phyloP scores from a whole-genome alignment of 2,113 vertebrate species.

The Pachyramphus minor region DNA sequence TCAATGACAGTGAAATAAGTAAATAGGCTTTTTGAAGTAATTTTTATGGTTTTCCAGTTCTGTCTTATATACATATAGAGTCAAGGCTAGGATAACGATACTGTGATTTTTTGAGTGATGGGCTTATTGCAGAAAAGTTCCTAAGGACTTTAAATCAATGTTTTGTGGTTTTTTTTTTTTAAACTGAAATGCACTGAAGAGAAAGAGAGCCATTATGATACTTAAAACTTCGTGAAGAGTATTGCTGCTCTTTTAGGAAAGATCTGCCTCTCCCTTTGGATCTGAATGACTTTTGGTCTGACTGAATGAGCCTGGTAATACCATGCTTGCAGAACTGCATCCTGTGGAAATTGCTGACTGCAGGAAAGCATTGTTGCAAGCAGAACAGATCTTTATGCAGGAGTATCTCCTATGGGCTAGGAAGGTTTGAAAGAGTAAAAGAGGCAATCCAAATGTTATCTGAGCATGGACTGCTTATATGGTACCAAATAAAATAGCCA shows the following conservation, averaged over 20 bases:
- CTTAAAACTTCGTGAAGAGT: background rate
- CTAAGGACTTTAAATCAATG: background rate
- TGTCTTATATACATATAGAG: background rate
- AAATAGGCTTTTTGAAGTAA: background rate
- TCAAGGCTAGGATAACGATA: background rate
- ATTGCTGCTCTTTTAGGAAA: background rate
- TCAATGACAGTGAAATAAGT: background rate
- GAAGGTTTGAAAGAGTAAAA: background rate
- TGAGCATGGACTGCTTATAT: background rate
- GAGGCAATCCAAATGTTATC: background rate
- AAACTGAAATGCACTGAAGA: background rate
- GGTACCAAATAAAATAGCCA: background rate
- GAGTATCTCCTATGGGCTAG: background rate
- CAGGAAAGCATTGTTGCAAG: background rate
- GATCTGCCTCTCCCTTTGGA: background rate
- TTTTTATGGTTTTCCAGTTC: background rate
- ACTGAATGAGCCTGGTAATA: background rate
- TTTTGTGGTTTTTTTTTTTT: background rate
- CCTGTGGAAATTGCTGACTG: background rate
- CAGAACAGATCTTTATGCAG: background rate
- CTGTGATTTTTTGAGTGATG: background rate
- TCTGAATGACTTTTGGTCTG: background rate
- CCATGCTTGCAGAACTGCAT: background rate
- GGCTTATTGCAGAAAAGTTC: background rate
- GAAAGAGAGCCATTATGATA: background rate